Evolutionary conservation across 2,113 vertebrate genomes (phyloP), one percentile per base, ranked within the genome.

Genomic region (Dryoscopus gambensis): DNA sequence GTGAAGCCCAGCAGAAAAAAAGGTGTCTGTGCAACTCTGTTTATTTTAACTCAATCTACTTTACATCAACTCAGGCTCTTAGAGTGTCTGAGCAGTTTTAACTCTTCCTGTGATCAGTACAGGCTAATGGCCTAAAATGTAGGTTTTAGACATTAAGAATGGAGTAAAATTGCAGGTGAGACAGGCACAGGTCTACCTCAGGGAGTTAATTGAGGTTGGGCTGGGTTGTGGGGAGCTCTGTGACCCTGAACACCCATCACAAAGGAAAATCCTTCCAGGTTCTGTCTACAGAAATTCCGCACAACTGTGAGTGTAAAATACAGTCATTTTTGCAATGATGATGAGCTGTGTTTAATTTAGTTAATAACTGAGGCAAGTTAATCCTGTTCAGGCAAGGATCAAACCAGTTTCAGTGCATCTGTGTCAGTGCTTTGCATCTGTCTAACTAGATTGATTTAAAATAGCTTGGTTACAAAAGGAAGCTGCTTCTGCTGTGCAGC

Each of bases 331-430:
- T 92, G 89, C 91, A 84, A 53, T 30, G 92, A 92, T 77, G 76
- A 92, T 84, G 91, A 87, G 89, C 84, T 84, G 59, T 37, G 73
- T 94, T 92, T 81, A 78, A 94, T 95, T 96, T 92, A 46, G 94
- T 92, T 95, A 89, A 87, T 91, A 91, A 95, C 80, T 49, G 53
- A 33, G 62, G 80, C 95, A 75, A 95, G 94, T 94, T 95, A 94
- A 84, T 95, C 93, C 96, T 92, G 91, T 94, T 95, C 80, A 78
- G 94, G 77, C 65, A 47, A 94, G 64, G 94, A 75, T 87, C 87
- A 94, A 81, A 97, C 94, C 87, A 94, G 94, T 92, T 92, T 63
- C 79, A 59, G 86, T 68, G 91, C 69, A 82, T 92, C 76, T 89
- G 49, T 95, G 93, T 47, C 44, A 56, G 77, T 90, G 91, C 91